A percentile compares a stretch with the other conserved stretches of the same genome.
Conservation (phyloP, 2,113 vertebrate species). For the Takifugu bimaculatus region DNA sequence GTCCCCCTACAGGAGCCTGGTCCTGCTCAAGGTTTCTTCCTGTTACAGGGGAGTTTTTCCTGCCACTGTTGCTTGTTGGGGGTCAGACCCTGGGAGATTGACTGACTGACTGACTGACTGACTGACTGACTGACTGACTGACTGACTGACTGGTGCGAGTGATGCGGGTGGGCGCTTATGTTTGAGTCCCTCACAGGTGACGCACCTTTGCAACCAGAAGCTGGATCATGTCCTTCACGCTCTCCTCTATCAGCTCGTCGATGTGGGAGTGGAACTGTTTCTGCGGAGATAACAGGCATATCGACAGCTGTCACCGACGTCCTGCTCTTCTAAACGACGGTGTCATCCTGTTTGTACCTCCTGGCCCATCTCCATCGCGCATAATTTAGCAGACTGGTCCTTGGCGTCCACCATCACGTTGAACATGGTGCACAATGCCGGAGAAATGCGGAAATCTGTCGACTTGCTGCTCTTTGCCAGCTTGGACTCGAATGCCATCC, state of each 20-base stretch:
- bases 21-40: too few species aligned
- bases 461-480: conserved; percentile 97
- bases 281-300: conserved; percentile 59
- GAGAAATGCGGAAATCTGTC: conserved; percentile 98
- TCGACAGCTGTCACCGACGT: too few species aligned
- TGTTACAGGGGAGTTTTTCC: too few species aligned
- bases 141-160: too few species aligned
- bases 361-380: conserved; percentile 98
- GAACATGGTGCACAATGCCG: conserved; percentile 99
- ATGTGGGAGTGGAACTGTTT: conserved; percentile 97
- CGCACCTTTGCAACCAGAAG: conserved; percentile 95
- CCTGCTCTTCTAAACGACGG: not conserved
- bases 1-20: too few species aligned
- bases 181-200: not conserved
- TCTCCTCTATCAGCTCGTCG: conserved; percentile 98
- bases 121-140: too few species aligned
- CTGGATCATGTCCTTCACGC: conserved; percentile 98
- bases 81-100: too few species aligned
- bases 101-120: too few species aligned
- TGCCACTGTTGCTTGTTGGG: too few species aligned
- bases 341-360: conserved; percentile 77
- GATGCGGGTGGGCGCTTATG: too few species aligned
- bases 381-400: conserved; percentile 98
- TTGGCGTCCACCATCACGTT: conserved; percentile 99
- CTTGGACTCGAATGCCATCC: conserved; percentile 98